These are phyloP conservation scores for Bambusicola thoracicus DNA, from an alignment of 2,113 vertebrate genomes.

Conservation along the genomic window DNA sequence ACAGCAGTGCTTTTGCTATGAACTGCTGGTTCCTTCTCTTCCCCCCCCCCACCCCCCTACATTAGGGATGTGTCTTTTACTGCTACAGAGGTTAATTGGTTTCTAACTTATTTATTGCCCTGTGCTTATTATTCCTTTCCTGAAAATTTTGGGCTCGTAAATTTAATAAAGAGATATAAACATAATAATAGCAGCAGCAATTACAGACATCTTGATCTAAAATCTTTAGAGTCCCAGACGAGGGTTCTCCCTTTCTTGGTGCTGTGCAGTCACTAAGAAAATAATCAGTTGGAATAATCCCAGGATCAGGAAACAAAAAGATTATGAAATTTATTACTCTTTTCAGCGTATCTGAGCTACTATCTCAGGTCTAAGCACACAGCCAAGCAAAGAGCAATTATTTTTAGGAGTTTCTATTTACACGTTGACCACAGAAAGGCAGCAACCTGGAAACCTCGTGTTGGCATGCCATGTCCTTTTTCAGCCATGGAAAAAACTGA, in stretches of 20 bases:
- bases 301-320: neutral
- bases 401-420: constrained; percentile 59
- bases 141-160: constrained; percentile 22
- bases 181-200: constrained; percentile 14
- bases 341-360: neutral
- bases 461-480: constrained; percentile 30
- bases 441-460: constrained; percentile 2
- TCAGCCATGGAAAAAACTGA: constrained; percentile 4
- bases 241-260: neutral
- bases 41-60: too few relatives aligned
- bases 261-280: constrained; percentile 18
- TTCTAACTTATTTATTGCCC: constrained; percentile 51
- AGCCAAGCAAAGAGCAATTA: neutral
- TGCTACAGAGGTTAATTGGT: constrained; percentile 10
- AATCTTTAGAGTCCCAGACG: constrained; percentile 17
- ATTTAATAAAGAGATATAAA: constrained; percentile 61
- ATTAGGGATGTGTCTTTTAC: neutral
- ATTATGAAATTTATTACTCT: neutral
- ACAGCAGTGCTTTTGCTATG: neutral
- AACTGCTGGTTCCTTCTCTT: neutral
- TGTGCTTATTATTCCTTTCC: neutral
- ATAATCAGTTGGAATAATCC: constrained; percentile 9
- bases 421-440: constrained; percentile 41
- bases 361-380: neutral
- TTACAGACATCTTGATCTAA: constrained; percentile 45